Conservation (phyloP, 2,797 vertebrate genomes). For the Rachycentron canadum region DNA sequence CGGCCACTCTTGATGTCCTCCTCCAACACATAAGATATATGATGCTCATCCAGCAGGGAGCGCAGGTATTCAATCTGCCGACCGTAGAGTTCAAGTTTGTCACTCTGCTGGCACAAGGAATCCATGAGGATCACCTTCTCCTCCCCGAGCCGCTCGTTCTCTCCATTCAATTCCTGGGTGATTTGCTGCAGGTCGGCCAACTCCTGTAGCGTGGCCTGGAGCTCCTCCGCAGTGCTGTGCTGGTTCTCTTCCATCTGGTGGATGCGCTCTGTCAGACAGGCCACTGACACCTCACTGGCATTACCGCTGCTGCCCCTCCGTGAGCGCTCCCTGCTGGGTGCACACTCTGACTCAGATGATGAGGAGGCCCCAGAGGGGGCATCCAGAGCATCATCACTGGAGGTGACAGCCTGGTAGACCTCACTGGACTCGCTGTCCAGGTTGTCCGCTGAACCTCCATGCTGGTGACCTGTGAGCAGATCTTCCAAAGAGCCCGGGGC, state of each 20-base stretch:
- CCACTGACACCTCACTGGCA: conserved; percentile 92
- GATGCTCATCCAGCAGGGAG: conserved; percentile 93
- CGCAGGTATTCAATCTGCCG: conserved; percentile 95
- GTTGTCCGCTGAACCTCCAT: conserved; percentile 94
- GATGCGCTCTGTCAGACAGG: conserved; percentile 95
- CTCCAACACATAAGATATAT: conserved; percentile 90
- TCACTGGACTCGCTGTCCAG: conserved; percentile 97
- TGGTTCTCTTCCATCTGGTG: conserved; percentile 99
- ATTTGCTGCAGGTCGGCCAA: conserved; percentile 96
- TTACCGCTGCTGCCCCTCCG: conserved; percentile 92
- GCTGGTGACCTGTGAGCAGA: conserved; percentile 91
- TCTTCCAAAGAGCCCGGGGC: conserved; percentile 95
- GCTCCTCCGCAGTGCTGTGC: conserved; percentile 96
- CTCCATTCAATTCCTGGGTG: conserved; percentile 95
- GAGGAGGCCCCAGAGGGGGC: conserved; percentile 91
- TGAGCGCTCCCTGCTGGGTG: conserved; percentile 89
- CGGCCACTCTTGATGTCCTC: conserved; percentile 96
- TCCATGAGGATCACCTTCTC: conserved; percentile 98
- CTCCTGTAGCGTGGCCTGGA: conserved; percentile 96
- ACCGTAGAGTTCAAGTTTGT: conserved; percentile 93
- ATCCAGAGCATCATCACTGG: conserved; percentile 96
- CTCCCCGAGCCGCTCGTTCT: conserved; percentile 95
- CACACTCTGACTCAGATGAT: conserved; percentile 92
- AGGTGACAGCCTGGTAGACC: conserved; percentile 95
- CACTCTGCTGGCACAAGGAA: conserved; percentile 96